Conservation (phyloP, 2,113 vertebrate genomes). For the Pedionomus torquatus region DNA sequence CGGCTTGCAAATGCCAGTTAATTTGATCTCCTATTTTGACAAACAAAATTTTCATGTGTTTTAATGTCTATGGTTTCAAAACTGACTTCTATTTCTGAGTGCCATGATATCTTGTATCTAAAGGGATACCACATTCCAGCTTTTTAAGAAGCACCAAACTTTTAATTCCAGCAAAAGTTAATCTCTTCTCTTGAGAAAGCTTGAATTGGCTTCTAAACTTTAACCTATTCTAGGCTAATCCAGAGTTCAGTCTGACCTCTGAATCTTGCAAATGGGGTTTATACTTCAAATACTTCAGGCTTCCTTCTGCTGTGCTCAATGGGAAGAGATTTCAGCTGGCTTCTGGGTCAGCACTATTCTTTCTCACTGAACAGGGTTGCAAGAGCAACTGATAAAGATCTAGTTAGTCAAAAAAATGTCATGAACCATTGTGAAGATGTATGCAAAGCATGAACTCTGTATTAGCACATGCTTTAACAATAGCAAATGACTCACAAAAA, state of each 20-base stretch:
- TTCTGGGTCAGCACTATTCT: neutral
- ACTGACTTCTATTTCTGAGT: neutral
- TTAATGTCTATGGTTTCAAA: neutral
- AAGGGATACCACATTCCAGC: neutral
- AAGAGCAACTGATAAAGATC: neutral
- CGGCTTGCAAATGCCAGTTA: neutral
- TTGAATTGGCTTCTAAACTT: neutral
- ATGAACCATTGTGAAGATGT: neutral
- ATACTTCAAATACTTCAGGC: neutral
- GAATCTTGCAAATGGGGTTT: neutral
- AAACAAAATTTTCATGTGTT: neutral
- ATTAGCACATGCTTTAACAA: neutral
- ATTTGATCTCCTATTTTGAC: neutral
- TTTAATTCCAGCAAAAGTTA: neutral
- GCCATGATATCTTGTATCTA: neutral
- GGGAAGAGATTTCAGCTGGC: neutral
- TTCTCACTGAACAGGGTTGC: neutral
- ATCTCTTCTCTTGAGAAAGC: neutral
- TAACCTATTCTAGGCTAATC: neutral
- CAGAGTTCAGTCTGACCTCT: neutral
- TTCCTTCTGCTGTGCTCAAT: neutral
- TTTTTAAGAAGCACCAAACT: neutral
- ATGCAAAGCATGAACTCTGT: neutral
- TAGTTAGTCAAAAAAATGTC: neutral
- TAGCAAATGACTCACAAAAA: neutral